Base-by-base conservation (phyloP, 2,797 vertebrate species). In the Alosa sapidissima region DNA sequence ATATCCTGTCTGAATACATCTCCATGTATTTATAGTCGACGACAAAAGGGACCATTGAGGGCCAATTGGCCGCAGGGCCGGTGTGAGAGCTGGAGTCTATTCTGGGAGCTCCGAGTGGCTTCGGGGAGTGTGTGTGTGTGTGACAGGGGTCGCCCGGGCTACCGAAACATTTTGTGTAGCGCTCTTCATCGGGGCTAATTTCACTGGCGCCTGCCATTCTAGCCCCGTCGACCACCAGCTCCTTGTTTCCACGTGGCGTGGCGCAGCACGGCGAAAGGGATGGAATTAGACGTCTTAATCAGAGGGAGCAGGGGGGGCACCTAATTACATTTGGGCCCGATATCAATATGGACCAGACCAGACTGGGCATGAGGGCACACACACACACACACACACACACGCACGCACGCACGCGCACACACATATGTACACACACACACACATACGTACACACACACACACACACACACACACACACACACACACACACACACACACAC, bases 1-100 rank as follows among this genome's bases (percentile, higher is more conserved):
- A 47, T 47, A 78, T 47, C 72, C 7, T 21, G 72, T 78, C 36
- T 14, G 72, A 45, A 78, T 78, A 47, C 41, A 78, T 78, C 72
- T 78, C 72, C 72, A 78, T 78, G 72, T 47, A 47, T 78, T 78
- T 78, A 78, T 91, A 47, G 16, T 14, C 5, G 72, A 19, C 5
- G 9, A 78, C 72, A 78, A 78, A 45, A 45, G 72, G 36, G 19
- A 14, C 72, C 41, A 41, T 78, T 78, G 41, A 78, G 8, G 28
- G 19, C 6, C 16, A 6, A 78, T 78, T 10, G 14, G 72, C 72
- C 41, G 41, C 21, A 41, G 72, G 72, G 19, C 4, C 41, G 36
- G n/a, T 47, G 2, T 45, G 68, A 16, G 11, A 16, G 36, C 5
- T 14, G 2, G 14, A 14, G 58, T 7, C 58, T 62, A 62, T 62